Percentiles rank a stretch among this genome's conserved stretches.
Conservation (phyloP, 1,140 invertebrate genomes). For the Eurytemora carolleeae region DNA sequence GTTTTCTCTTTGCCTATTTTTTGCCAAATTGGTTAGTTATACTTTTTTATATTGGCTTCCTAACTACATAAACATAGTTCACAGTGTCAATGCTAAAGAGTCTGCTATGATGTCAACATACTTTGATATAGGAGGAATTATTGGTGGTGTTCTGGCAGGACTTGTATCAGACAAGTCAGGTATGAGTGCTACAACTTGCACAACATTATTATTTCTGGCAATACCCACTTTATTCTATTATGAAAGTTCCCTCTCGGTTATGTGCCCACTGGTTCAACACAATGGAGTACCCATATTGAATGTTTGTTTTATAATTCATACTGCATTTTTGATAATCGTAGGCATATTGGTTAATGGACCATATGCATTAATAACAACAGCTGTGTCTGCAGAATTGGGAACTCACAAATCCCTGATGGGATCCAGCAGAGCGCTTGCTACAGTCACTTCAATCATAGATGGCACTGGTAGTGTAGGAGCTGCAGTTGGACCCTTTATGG, state of each 20-base stretch:
- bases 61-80: slow-evolving; percentile 58
- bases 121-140: slow-evolving; percentile 74
- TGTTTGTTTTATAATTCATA: background rate
- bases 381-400: background rate
- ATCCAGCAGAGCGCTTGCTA: slow-evolving; percentile 72
- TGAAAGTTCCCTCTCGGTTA: no score
- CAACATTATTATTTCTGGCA: background rate
- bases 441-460: slow-evolving; percentile 89
- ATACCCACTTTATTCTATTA: no score
- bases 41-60: slow-evolving; percentile 95
- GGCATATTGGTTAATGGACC: background rate
- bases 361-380: background rate
- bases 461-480: no score
- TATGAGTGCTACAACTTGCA: slow-evolving; percentile 62
- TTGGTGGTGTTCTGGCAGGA: slow-evolving; percentile 67
- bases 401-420: slow-evolving; percentile 53
- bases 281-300: background rate
- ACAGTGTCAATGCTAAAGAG: slow-evolving; percentile 34
- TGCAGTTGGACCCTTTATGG: no score
- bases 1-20: slow-evolving; percentile 81
- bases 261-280: no score
- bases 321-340: background rate
- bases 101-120: slow-evolving; percentile 23
- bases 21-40: slow-evolving; percentile 91
- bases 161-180: slow-evolving; percentile 50